Conservation (phyloP, 2,888 invertebrate species). For the Octodonta nipae region DNA sequence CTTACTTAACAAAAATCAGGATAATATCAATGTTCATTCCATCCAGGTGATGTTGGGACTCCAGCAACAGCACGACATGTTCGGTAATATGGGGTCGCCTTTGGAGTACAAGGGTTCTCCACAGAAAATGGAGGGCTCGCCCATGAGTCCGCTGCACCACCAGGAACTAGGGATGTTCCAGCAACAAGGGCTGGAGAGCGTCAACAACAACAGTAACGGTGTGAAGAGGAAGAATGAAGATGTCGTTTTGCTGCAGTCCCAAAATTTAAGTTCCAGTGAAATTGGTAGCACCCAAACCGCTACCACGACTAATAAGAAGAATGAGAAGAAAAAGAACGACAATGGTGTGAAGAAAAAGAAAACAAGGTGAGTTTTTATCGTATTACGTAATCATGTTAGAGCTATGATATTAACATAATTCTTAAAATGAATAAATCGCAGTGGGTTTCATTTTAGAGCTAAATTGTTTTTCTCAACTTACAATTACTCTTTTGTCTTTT, state of each 20-base stretch:
- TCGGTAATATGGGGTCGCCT: slow-evolving; percentile 36
- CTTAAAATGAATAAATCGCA: neutral
- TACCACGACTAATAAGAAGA: slow-evolving; percentile 43
- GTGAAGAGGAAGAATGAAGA: slow-evolving; percentile 32
- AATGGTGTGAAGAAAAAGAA: slow-evolving; percentile 85
- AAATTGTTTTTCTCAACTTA: too few relatives aligned
- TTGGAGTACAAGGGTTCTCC: slow-evolving; percentile 37
- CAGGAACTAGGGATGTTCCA: slow-evolving; percentile 34
- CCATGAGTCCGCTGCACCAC: slow-evolving; percentile 29
- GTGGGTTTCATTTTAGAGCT: slow-evolving; percentile 7
- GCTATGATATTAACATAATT: neutral
- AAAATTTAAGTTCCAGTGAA: slow-evolving; percentile 33
- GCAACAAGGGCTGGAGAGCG: slow-evolving; percentile 11
- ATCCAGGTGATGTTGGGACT: slow-evolving; percentile 58
- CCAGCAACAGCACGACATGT: slow-evolving; percentile 36
- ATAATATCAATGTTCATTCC: slow-evolving; percentile 45
- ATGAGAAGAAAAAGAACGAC: slow-evolving; percentile 68
- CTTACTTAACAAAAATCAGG: slow-evolving; percentile 29
- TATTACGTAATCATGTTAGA: neutral
- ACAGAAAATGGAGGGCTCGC: slow-evolving; percentile 35
- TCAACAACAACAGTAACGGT: slow-evolving; percentile 15
- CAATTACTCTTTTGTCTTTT: too few relatives aligned
- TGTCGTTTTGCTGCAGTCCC: slow-evolving; percentile 36
- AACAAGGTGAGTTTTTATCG: slow-evolving; percentile 51
- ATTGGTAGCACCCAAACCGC: slow-evolving; percentile 24